Base-by-base conservation (phyloP, 2,113 vertebrate genomes). In the Oncorhynchus tshawytscha region DNA sequence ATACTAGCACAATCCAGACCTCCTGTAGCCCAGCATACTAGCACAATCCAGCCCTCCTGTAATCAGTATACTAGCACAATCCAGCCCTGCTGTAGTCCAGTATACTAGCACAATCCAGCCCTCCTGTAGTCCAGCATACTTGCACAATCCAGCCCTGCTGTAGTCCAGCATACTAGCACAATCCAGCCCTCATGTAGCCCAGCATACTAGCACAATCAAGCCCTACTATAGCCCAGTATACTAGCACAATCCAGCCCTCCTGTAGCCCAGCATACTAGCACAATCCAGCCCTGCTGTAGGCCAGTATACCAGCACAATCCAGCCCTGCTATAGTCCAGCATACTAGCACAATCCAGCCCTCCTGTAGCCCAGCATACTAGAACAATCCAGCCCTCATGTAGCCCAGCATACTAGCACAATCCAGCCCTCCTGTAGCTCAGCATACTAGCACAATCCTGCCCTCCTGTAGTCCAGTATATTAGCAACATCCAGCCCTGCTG, bases 181-280 rank as follows among this genome's bases (percentile, higher is more conserved):
- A 6, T 31, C 22, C 27, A 68, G 15, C 0, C 27, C 25, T 83
- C 75, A 75, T 82, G 78, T 67, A 57, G 82, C 81, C 49, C 13
- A 51, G 13, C 1, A 34, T 12, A 15, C 49, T 15, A 51, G 13
- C 12, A 51, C 15, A 0, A 15, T 51, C 49, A 13, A 51, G 49
- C 1, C 34, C 34, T 39, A 74, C 77, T 82, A 77, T 68, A 57
- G 83, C 80, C 85, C 78, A 49, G 12, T 0, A 49, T 3, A 49
- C 48, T 49, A 49, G 48, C 85, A 75, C 72, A 1, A 6, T 31
- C 34, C 27, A 68, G 15, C 0, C 49, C 18, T 83, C 76, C 77
- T 82, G 77, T 68, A 49, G 82, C 82, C 45, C 12, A 48, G 12
- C 2, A 48, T 12, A 48, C 9, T 48, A 12, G 9, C 45, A 48